Conservation (phyloP, 2,113 vertebrate species). For the Hoplias malabaricus region DNA sequence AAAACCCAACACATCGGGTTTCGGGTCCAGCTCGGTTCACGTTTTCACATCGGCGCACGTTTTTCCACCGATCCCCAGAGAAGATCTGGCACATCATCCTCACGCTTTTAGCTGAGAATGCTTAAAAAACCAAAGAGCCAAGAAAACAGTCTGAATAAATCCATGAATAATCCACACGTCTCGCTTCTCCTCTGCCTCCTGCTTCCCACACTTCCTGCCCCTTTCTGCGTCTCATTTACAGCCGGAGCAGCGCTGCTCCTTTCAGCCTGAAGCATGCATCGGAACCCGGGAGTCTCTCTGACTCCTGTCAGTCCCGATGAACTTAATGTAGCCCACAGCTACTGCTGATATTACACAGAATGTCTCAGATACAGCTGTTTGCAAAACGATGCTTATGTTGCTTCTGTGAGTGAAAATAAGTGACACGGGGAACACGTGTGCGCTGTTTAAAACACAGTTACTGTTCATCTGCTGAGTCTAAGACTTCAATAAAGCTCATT, state of each 20-base stretch:
- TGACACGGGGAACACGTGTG: too few relatives aligned
- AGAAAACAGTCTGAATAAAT: neutral
- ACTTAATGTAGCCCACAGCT: neutral
- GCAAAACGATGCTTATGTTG: too few relatives aligned
- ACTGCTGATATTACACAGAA: neutral
- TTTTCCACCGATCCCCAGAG: neutral
- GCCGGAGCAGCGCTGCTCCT: neutral
- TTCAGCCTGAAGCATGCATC: neutral
- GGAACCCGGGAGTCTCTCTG: neutral
- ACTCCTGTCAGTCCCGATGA: neutral
- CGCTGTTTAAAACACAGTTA: too few relatives aligned
- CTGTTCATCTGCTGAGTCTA: too few relatives aligned
- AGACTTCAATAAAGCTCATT: too few relatives aligned
- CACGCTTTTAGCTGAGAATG: neutral
- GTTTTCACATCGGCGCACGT: neutral
- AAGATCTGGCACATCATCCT: neutral
- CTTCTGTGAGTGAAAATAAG: too few relatives aligned
- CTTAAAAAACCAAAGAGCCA: neutral
- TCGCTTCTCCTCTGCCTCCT: neutral
- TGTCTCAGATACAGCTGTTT: neutral
- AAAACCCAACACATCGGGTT: neutral
- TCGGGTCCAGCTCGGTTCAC: neutral
- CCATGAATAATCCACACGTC: neutral
- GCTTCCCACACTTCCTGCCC: neutral
- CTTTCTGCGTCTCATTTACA: neutral